A percentile compares a stretch with the other conserved stretches of the same genome.
Conservation (phyloP, 2,888 invertebrate species). For the Noctua fimbriata region DNA sequence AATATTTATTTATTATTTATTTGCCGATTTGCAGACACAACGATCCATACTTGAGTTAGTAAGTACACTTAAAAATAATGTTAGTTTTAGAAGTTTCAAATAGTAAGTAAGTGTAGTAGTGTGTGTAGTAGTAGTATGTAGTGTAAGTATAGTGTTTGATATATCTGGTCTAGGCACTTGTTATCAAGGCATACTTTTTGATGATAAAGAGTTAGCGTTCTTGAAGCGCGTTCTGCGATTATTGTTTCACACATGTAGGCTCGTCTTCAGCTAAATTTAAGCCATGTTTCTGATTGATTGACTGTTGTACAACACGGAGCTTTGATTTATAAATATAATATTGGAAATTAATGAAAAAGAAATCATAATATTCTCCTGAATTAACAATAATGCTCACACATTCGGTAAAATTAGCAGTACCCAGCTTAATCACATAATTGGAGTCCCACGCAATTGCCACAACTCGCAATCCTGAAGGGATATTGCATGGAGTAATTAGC, state of each 20-base stretch:
- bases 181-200: neutral
- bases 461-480: slow-evolving; percentile 48
- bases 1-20: too few species aligned
- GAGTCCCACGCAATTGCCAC: slow-evolving; percentile 12
- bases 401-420: slow-evolving; percentile 8
- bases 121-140: too few species aligned
- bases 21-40: too few species aligned
- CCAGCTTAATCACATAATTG: slow-evolving; percentile 8
- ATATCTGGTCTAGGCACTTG: neutral
- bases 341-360: neutral
- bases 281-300: neutral
- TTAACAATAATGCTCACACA: neutral
- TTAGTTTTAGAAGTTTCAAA: too few species aligned
- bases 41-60: too few species aligned
- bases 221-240: neutral
- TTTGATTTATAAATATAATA: neutral
- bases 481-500: slow-evolving; percentile 59
- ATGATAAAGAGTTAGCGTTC: neutral
- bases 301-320: neutral
- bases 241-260: neutral
- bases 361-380: neutral
- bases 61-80: too few species aligned
- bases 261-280: neutral
- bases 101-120: too few species aligned
- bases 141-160: too few species aligned